phyloP scores from a whole-genome alignment of 2,888 invertebrate species.

The Temnothorax unifasciatus region DNA sequence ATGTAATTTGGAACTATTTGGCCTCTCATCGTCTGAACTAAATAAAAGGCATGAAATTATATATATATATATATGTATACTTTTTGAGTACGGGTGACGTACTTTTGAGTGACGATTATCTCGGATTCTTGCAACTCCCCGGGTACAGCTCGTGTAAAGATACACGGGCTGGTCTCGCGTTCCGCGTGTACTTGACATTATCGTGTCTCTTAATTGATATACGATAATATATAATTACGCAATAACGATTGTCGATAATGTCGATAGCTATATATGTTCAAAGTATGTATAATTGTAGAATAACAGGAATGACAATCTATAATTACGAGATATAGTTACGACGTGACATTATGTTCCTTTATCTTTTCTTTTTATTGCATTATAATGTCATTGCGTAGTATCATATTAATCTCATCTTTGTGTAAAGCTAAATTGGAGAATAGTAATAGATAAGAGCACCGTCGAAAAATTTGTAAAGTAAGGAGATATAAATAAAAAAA shows the following conservation, averaged over 20 bases:
- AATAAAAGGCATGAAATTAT: too few relatives aligned
- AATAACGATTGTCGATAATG: conserved; percentile 6
- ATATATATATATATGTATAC: too few relatives aligned
- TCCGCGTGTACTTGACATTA: too few relatives aligned
- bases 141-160: too few relatives aligned
- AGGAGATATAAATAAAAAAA: conserved; percentile 28
- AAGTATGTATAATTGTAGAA: conserved; percentile 68
- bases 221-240: conserved; percentile 1
- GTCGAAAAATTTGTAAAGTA: conserved; percentile 61
- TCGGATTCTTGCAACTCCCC: too few relatives aligned
- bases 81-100: too few relatives aligned
- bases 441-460: conserved; percentile 16
- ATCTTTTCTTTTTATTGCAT: neutral
- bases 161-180: too few relatives aligned
- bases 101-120: too few relatives aligned
- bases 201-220: neutral
- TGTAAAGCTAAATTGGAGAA: conserved; percentile 2
- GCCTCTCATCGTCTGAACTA: too few relatives aligned
- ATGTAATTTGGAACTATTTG: too few relatives aligned
- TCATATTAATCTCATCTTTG: conserved; percentile 17
- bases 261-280: conserved; percentile 49
- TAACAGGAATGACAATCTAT: conserved; percentile 58
- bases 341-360: conserved; percentile 47
- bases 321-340: conserved; percentile 33
- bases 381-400: neutral